phyloP scores from a whole-genome alignment of 2,888 invertebrate species.

The Sceliomorpha sp. region DNA sequence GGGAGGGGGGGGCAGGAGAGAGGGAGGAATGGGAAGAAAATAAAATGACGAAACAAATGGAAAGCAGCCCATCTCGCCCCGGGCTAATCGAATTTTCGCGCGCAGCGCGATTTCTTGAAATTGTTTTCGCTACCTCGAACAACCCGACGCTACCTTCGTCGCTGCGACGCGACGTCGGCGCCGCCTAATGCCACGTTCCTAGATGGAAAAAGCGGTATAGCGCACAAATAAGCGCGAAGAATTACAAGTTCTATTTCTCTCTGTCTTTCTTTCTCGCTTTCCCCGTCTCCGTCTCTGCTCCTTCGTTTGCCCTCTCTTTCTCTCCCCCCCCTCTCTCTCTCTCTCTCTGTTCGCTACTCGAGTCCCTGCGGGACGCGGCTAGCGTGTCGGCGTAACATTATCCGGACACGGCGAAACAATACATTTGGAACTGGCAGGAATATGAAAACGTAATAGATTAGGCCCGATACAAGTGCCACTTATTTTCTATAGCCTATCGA shows the following conservation, averaged over 20 bases:
- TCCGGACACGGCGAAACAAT: conserved; percentile 71
- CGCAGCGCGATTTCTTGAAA: conserved; percentile 75
- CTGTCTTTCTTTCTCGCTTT: conserved; percentile 49
- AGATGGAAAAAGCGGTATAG: conserved; percentile 4
- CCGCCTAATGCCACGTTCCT: conserved; percentile 2
- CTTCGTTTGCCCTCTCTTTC: conserved; percentile 34
- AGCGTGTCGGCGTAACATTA: conserved; percentile 75
- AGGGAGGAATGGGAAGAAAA: conserved; percentile 55
- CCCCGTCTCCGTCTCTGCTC: too few species aligned
- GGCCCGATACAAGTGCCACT: conserved; percentile 12
- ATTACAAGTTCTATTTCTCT: background rate
- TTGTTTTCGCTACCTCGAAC: conserved; percentile 71
- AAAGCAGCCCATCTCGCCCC: conserved; percentile 73
- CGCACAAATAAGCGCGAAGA: conserved; percentile 17
- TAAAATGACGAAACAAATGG: conserved; percentile 71
- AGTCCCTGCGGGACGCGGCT: conserved; percentile 40
- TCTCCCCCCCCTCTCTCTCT: conserved; percentile 49
- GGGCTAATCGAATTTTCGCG: conserved; percentile 78
- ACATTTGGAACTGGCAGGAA: conserved; percentile 60
- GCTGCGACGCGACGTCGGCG: background rate
- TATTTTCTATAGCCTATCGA: conserved; percentile 8
- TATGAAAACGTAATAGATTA: conserved; percentile 71
- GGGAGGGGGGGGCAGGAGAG: conserved; percentile 8
- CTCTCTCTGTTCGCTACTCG: conserved; percentile 41
- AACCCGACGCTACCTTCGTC: conserved; percentile 3